Percentiles rank a stretch among this genome's conserved stretches.
These are phyloP conservation scores for Trichosurus vulpecula DNA, from an alignment of 2,797 vertebrate genomes.

Conservation along the genomic window DNA sequence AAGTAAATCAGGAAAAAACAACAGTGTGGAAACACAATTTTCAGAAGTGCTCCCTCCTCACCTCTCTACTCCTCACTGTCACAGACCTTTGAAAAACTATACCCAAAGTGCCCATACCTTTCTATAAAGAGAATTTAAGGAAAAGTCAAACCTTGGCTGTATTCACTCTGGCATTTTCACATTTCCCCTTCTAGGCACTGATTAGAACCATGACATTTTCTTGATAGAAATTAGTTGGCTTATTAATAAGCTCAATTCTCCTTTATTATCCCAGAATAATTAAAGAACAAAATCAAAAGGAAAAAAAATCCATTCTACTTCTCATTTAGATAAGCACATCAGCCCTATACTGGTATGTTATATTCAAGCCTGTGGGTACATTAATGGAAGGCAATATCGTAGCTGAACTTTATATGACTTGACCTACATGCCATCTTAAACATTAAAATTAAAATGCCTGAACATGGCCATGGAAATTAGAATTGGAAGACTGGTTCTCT, in stretches of 20 bases:
- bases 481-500: background rate
- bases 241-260: background rate
- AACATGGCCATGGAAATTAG: background rate
- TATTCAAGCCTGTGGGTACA: background rate
- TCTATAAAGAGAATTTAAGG: background rate
- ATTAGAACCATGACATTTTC: background rate
- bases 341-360: background rate
- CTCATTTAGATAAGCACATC: background rate
- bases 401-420: background rate
- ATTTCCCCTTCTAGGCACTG: background rate
- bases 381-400: background rate
- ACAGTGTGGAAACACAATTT: background rate
- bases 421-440: background rate
- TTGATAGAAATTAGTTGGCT: background rate
- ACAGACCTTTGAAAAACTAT: background rate
- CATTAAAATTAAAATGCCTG: background rate
- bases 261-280: background rate
- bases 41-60: background rate
- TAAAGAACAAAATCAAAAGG: background rate
- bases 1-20: background rate
- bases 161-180: background rate
- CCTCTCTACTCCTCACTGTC: background rate
- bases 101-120: background rate
- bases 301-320: background rate
- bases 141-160: background rate